Conservation (phyloP, 2,113 vertebrate genomes). For the Spheniscus mendiculus region DNA sequence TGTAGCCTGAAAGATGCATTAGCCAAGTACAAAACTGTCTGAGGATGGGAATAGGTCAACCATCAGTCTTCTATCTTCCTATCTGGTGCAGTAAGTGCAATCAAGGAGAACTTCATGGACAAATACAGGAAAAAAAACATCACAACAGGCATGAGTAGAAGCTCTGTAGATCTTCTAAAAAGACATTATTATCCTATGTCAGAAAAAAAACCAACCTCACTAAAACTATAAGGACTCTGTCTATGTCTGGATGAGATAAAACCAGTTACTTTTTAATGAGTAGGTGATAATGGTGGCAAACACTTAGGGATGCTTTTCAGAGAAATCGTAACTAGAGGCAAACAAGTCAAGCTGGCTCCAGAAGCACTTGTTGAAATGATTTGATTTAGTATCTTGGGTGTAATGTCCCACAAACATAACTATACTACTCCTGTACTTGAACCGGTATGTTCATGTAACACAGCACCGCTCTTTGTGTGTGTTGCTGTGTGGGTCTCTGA, state of each 20-base stretch:
- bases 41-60: neutral
- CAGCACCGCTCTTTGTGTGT: neutral
- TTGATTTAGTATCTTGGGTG: neutral
- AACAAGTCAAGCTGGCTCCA: neutral
- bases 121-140: neutral
- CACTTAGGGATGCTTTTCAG: neutral
- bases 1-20: neutral
- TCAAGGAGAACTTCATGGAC: neutral
- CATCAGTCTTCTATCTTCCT: neutral
- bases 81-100: neutral
- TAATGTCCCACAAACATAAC: neutral
- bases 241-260: neutral
- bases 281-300: neutral
- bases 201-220: neutral
- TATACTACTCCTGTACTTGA: neutral
- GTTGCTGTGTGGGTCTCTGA: neutral
- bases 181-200: neutral
- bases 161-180: neutral
- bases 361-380: neutral
- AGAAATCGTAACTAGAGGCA: neutral
- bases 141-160: neutral
- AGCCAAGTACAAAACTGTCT: neutral
- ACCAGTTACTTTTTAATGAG: neutral
- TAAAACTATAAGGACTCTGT: neutral
- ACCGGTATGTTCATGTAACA: neutral